These are phyloP conservation scores for Sparidentex hasta DNA, from an alignment of 2,797 vertebrate genomes.

Conservation along the genomic window DNA sequence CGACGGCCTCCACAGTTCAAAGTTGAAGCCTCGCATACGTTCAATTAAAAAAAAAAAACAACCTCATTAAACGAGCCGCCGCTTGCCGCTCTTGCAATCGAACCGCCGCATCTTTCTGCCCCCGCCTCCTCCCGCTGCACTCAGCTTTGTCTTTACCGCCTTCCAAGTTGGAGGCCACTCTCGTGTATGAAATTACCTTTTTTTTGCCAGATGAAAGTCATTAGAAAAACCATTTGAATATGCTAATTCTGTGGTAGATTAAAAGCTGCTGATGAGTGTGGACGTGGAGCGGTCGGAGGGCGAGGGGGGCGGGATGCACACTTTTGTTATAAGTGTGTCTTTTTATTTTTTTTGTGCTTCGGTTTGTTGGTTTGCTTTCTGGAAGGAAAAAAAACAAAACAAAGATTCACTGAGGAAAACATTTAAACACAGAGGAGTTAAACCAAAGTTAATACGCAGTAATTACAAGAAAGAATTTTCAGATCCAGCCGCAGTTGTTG, in stretches of 20 bases:
- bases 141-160: conserved; percentile 62
- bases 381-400: too few species aligned
- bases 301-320: neutral
- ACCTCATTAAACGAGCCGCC: conserved; percentile 38
- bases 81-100: conserved; percentile 39
- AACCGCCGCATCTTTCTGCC: conserved; percentile 27
- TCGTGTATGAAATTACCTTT: conserved; percentile 77
- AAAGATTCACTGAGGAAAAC: too few species aligned
- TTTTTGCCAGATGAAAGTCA: conserved; percentile 76
- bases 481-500: too few species aligned
- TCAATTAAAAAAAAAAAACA: conserved; percentile 65
- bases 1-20: conserved; percentile 58
- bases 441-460: too few species aligned
- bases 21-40: conserved; percentile 62
- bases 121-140: conserved; percentile 17
- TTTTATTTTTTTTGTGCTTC: neutral
- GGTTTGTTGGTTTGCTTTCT: conserved; percentile 3
- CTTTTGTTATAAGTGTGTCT: conserved; percentile 28
- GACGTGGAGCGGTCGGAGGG: conserved; percentile 13
- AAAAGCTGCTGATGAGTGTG: conserved; percentile 77
- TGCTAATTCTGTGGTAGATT: conserved; percentile 76
- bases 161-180: conserved; percentile 67
- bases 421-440: too few species aligned
- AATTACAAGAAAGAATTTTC: too few species aligned
- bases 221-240: conserved; percentile 80